phyloP scores from a whole-genome alignment of 2,113 vertebrate species.

The Leucoraja erinaceus region DNA sequence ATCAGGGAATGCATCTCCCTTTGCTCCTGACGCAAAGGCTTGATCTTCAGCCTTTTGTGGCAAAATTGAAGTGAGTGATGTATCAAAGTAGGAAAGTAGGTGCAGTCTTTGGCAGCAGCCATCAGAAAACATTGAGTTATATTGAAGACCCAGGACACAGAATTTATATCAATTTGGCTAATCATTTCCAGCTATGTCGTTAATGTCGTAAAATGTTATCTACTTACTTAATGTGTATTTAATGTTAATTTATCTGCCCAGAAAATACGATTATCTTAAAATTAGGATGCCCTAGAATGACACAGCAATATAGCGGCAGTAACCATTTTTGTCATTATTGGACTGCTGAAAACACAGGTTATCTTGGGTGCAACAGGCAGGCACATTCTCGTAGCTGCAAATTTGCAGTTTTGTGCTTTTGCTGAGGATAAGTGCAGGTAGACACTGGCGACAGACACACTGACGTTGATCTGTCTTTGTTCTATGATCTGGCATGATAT shows the following conservation, averaged over 20 bases:
- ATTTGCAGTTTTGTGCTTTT: too few relatives aligned
- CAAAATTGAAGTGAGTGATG: constrained; percentile 27
- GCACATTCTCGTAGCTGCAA: too few relatives aligned
- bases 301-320: too few relatives aligned
- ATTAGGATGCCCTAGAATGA: too few relatives aligned
- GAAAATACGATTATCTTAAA: neutral
- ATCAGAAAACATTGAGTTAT: neutral
- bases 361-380: too few relatives aligned
- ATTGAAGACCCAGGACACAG: neutral
- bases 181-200: constrained; percentile 9
- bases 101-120: constrained; percentile 6
- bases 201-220: neutral
- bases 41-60: neutral
- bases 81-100: neutral
- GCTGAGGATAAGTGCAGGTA: too few relatives aligned
- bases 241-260: neutral
- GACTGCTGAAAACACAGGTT: too few relatives aligned
- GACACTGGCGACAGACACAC: too few relatives aligned
- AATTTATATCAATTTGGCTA: neutral
- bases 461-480: too few relatives aligned
- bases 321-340: too few relatives aligned
- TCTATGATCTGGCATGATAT: too few relatives aligned
- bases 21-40: constrained; percentile 31
- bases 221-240: neutral
- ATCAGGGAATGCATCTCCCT: constrained; percentile 35